phyloP scores from a whole-genome alignment of 1,140 invertebrate species.

The Bombus cullumanus region DNA sequence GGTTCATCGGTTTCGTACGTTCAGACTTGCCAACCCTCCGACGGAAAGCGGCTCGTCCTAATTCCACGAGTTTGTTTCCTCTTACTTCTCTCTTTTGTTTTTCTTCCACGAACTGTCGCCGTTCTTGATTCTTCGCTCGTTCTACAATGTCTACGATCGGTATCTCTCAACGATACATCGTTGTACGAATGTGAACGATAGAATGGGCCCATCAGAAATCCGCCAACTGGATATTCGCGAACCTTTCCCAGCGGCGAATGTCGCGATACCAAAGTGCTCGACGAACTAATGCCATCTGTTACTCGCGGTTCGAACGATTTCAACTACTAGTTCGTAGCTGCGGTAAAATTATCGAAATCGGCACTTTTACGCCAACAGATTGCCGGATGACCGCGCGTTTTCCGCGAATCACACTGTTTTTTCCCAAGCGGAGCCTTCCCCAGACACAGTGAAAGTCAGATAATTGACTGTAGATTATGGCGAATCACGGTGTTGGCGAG shows the following conservation, averaged over 20 bases:
- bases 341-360: neutral
- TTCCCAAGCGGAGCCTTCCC: no score
- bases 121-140: neutral
- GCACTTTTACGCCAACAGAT: no score
- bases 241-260: neutral
- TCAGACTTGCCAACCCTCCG: neutral
- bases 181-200: no score
- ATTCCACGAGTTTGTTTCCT: neutral
- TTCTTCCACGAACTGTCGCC: neutral
- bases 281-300: constrained; percentile 79
- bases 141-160: neutral
- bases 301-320: constrained; percentile 64
- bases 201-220: no score
- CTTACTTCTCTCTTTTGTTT: neutral
- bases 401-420: no score
- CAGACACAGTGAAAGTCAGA: no score
- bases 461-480: no score
- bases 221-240: neutral
- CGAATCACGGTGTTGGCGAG: no score
- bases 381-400: no score
- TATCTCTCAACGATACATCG: neutral
- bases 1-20: constrained; percentile 17
- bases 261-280: constrained; percentile 29
- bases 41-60: no score
- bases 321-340: neutral